Conservation (phyloP, 2,888 invertebrate species). For the Leptogaster cylindrica region DNA sequence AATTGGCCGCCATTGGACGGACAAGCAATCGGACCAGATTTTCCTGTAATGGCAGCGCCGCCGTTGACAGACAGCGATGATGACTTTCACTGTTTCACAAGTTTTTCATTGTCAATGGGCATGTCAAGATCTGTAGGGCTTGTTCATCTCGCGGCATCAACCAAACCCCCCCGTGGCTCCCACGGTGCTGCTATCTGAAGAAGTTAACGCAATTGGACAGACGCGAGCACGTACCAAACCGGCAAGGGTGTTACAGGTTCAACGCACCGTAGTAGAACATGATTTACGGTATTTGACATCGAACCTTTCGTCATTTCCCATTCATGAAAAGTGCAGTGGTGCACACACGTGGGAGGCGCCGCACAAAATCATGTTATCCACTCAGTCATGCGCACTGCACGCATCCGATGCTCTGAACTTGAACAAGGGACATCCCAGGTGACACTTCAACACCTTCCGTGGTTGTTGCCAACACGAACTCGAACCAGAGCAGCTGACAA, state of each 20-base stretch:
- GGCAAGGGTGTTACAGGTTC: too few species aligned
- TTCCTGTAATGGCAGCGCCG: background rate
- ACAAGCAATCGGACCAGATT: background rate
- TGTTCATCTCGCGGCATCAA: too few species aligned
- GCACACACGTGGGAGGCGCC: constrained; percentile 19
- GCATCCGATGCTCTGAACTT: background rate
- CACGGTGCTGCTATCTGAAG: too few species aligned
- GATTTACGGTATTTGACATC: background rate
- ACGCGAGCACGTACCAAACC: too few species aligned
- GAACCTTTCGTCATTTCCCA: constrained; percentile 11
- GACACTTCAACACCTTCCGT: constrained; percentile 27
- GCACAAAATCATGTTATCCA: constrained; percentile 15
- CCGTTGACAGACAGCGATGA: constrained; percentile 9
- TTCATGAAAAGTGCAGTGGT: constrained; percentile 18
- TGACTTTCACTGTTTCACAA: constrained; percentile 36
- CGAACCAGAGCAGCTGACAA: constrained; percentile 9
- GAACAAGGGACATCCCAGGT: background rate
- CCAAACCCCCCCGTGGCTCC: too few species aligned
- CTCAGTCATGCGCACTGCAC: background rate
- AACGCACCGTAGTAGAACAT: constrained; percentile 7
- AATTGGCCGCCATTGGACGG: background rate
- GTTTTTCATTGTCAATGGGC: constrained; percentile 17
- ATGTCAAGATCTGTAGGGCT: constrained; percentile 26
- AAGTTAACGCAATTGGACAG: too few species aligned
- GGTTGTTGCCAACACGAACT: constrained; percentile 2